A percentile compares a stretch with the other conserved stretches of the same genome.
phyloP scores from a whole-genome alignment of 2,888 invertebrate species.

The Catotricha subobsoleta region DNA sequence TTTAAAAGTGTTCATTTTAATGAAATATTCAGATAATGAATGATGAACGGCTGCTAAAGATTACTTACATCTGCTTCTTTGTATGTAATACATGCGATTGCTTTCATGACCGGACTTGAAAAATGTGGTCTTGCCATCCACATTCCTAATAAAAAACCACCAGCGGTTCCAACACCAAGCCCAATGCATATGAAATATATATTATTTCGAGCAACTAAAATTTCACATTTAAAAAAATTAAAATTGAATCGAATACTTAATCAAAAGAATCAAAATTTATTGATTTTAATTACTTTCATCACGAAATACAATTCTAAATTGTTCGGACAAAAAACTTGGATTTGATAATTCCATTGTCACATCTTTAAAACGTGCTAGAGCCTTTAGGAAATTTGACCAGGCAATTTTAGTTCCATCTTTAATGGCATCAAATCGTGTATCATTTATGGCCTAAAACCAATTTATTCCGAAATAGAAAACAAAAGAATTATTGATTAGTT shows the following conservation, averaged over 20 bases:
- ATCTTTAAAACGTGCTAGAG: constrained; percentile 10
- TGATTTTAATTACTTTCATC: constrained; percentile 14
- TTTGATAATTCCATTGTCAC: constrained; percentile 10
- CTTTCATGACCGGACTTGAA: constrained; percentile 24
- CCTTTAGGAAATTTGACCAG: constrained; percentile 10
- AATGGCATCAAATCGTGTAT: constrained; percentile 12
- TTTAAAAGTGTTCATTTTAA: constrained; percentile 1
- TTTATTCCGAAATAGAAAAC: no score
- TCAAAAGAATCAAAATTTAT: background rate
- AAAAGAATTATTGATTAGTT: background rate
- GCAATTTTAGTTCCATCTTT: constrained; percentile 12
- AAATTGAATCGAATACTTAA: background rate
- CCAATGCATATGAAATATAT: constrained; percentile 24
- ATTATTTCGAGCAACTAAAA: constrained; percentile 20
- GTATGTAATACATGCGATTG: constrained; percentile 25
- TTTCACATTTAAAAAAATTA: background rate
- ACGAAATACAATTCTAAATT: constrained; percentile 12
- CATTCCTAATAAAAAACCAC: constrained; percentile 23
- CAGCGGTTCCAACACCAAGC: constrained; percentile 22
- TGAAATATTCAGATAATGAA: background rate
- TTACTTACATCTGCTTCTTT: constrained; percentile 25
- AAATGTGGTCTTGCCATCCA: constrained; percentile 16
- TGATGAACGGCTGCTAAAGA: background rate
- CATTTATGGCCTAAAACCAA: constrained; percentile 11
- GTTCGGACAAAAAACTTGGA: constrained; percentile 11